A percentile compares a stretch with the other conserved stretches of the same genome.
phyloP scores from a whole-genome alignment of 1,140 invertebrate species.

The Heliconius himera region DNA sequence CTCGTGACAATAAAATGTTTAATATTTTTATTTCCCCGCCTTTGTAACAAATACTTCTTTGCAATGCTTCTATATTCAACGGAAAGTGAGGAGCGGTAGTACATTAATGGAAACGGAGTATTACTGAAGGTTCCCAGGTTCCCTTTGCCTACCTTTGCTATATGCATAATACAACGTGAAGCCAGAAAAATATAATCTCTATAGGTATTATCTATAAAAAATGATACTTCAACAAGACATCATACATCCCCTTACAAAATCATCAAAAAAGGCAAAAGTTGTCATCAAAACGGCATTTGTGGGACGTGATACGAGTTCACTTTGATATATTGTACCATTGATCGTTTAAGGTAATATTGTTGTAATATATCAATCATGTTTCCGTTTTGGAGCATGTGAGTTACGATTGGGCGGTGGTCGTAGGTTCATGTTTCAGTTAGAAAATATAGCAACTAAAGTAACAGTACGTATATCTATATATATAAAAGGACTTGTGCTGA shows the following conservation, averaged over 20 bases:
- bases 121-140: too few relatives aligned
- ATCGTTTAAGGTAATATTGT: conserved; percentile 6
- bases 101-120: too few relatives aligned
- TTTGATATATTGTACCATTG: conserved; percentile 4
- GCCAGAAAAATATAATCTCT: too few relatives aligned
- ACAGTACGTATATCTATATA: too few relatives aligned
- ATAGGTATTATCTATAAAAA: conserved; percentile 1
- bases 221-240: not conserved
- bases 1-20: not conserved
- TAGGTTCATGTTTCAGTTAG: not conserved
- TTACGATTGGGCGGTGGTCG: not conserved
- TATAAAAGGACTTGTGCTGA: too few relatives aligned
- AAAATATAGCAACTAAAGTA: too few relatives aligned
- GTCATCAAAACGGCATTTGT: conserved; percentile 5
- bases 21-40: not conserved
- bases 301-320: not conserved
- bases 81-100: too few relatives aligned
- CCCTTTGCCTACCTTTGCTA: too few relatives aligned
- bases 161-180: too few relatives aligned
- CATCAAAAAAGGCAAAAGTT: conserved; percentile 3
- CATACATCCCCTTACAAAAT: not conserved
- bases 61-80: too few relatives aligned
- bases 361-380: not conserved
- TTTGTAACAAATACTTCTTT: too few relatives aligned
- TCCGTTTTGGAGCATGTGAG: not conserved